Conservation (phyloP, 2,113 vertebrate genomes). For the Lycaon pictus region DNA sequence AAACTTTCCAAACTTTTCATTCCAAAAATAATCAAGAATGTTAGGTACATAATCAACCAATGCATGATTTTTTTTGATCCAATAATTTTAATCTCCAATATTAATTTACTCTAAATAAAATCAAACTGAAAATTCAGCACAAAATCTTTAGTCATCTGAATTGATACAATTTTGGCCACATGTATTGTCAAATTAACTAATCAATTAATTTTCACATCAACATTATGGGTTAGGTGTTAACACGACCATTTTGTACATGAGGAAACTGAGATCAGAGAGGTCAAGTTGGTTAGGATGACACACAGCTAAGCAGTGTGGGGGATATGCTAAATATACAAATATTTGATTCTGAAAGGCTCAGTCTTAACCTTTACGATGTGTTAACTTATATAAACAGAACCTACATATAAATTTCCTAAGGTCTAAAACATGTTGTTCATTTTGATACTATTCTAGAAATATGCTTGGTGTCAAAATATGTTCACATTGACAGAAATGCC, state of each 20-base stretch:
- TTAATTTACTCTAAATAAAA: constrained; percentile 1
- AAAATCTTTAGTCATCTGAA: not conserved
- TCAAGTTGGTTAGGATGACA: not conserved
- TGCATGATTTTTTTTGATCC: not conserved
- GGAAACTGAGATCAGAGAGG: not conserved
- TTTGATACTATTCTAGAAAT: constrained; percentile 16
- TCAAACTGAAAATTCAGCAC: not conserved
- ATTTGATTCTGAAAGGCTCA: not conserved
- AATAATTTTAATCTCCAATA: not conserved
- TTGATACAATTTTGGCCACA: not conserved
- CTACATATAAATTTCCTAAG: not conserved
- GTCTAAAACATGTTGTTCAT: not conserved
- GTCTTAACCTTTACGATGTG: not conserved
- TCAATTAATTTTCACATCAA: constrained; percentile 1
- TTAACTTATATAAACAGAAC: not conserved
- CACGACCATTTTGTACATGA: not conserved
- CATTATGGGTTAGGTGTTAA: not conserved
- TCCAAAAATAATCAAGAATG: not conserved
- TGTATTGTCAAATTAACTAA: not conserved
- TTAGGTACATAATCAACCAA: not conserved
- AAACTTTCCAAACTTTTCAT: not conserved
- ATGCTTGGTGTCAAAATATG: not conserved
- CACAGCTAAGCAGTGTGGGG: not conserved
- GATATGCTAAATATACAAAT: not conserved
- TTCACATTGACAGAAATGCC: not conserved